Evolutionary conservation across 2,113 vertebrate species (phyloP).

Genomic region (Manacus vitellinus): DNA sequence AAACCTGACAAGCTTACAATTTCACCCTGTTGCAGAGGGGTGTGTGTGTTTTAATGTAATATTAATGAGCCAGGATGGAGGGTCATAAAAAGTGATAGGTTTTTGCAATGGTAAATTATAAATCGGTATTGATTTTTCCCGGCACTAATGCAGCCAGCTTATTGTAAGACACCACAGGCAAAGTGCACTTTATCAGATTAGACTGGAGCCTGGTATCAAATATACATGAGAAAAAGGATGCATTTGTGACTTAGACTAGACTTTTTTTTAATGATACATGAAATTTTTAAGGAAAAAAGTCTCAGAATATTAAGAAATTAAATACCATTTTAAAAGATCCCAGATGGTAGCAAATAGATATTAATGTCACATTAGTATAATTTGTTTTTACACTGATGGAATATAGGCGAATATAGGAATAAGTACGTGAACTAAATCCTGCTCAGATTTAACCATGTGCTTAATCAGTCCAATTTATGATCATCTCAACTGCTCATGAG

Average conservation of each 20-base stretch:
- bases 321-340: constrained; percentile 68
- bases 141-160: constrained; percentile 87
- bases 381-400: constrained; percentile 70
- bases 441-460: constrained; percentile 34
- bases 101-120: constrained; percentile 99
- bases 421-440: constrained; percentile 7
- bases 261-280: constrained; percentile 79
- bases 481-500: constrained; percentile 18
- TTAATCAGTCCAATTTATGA: constrained; percentile 52
- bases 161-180: constrained; percentile 88
- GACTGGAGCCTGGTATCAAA: constrained; percentile 87
- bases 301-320: constrained; percentile 75
- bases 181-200: constrained; percentile 95
- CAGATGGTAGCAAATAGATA: constrained; percentile 68
- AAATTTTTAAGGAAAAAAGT: constrained; percentile 75
- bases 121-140: constrained; percentile 99
- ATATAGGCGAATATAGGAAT: constrained; percentile 9
- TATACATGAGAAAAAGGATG: constrained; percentile 89
- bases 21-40: constrained; percentile 77
- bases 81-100: constrained; percentile 98
- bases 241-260: constrained; percentile 83
- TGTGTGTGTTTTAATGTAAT: constrained; percentile 94
- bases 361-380: constrained; percentile 70
- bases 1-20: constrained; percentile 80
- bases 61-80: constrained; percentile 97